These are phyloP conservation scores for Todiramphus chloris DNA, from an alignment of 2,113 vertebrate species.

Conservation along the genomic window DNA sequence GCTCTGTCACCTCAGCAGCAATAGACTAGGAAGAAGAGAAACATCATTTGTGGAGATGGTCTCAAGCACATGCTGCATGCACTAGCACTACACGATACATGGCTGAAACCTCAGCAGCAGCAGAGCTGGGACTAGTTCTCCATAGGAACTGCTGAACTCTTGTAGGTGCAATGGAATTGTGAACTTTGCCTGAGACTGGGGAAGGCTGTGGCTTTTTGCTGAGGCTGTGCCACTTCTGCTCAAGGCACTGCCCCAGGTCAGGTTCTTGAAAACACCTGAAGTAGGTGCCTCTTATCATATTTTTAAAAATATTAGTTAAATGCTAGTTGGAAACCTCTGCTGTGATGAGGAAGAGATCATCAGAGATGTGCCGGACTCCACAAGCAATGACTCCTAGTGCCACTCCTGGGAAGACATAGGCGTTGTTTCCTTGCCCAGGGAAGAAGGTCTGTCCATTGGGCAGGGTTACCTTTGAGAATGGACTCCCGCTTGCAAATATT, in stretches of 20 bases:
- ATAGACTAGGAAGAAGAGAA: constrained; percentile 79
- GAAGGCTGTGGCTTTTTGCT: not conserved
- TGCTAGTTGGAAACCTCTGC: constrained; percentile 82
- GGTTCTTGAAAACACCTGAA: not conserved
- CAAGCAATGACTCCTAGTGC: constrained; percentile 91
- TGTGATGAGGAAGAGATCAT: constrained; percentile 93
- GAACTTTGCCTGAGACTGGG: not conserved
- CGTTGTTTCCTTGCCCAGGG: constrained; percentile 97
- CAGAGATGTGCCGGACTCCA: constrained; percentile 90
- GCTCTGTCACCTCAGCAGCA: constrained; percentile 89
- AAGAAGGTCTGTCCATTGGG: constrained; percentile 87
- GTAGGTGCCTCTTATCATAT: not conserved
- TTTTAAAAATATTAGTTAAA: not conserved
- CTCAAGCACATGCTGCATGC: not conserved
- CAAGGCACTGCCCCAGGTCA: fast-evolving
- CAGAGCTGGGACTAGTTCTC: not conserved
- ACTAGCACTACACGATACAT: fast-evolving
- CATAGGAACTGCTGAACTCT: not conserved
- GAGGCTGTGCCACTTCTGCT: not conserved
- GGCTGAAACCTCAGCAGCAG: not conserved
- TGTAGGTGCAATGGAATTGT: not conserved
- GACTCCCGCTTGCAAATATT: constrained; percentile 96
- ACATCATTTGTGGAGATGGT: not conserved
- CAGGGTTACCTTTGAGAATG: constrained; percentile 90
- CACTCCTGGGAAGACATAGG: constrained; percentile 95